Conservation (phyloP, 2,888 invertebrate species). For the Tenodera sinensis region DNA sequence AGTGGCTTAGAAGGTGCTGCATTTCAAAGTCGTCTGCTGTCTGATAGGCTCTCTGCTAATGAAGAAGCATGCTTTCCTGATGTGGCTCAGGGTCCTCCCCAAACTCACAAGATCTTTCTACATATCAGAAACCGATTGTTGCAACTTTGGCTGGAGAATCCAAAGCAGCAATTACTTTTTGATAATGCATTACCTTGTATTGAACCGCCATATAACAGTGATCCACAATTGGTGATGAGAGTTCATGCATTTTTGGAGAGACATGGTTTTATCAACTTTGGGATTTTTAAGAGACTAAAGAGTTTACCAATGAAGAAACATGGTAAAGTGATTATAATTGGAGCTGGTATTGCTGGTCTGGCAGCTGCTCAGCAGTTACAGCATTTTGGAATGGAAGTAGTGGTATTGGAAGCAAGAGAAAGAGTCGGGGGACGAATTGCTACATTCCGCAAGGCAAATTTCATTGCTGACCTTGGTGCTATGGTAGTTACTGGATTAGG, state of each 20-base stretch:
- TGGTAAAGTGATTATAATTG: constrained; percentile 60
- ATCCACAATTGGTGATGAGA: constrained; percentile 75
- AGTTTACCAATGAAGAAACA: constrained; percentile 46
- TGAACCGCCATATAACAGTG: constrained; percentile 85
- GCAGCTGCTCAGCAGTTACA: constrained; percentile 92
- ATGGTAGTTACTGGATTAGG: constrained; percentile 97
- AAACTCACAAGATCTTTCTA: constrained; percentile 81
- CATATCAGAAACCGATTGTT: constrained; percentile 87
- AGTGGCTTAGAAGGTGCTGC: constrained; percentile 82
- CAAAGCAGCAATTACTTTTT: constrained; percentile 82
- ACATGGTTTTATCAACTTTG: constrained; percentile 97
- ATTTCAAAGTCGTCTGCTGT: constrained; percentile 89
- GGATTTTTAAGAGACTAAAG: constrained; percentile 84
- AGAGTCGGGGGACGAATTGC: constrained; percentile 95
- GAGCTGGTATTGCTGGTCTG: constrained; percentile 88
- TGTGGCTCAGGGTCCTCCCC: constrained; percentile 75
- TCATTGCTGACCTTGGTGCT: constrained; percentile 77
- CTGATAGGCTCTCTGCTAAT: constrained; percentile 88
- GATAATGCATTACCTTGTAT: constrained; percentile 79
- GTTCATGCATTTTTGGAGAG: constrained; percentile 89
- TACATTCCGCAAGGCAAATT: constrained; percentile 87
- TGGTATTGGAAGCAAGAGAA: constrained; percentile 81
- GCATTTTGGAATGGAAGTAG: constrained; percentile 94
- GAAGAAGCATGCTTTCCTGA: constrained; percentile 94
- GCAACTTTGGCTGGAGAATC: constrained; percentile 94